A percentile compares a stretch with the other conserved stretches of the same genome.
Evolutionary conservation across 2,888 invertebrate genomes (phyloP).

Genomic region (Elysia crispata): DNA sequence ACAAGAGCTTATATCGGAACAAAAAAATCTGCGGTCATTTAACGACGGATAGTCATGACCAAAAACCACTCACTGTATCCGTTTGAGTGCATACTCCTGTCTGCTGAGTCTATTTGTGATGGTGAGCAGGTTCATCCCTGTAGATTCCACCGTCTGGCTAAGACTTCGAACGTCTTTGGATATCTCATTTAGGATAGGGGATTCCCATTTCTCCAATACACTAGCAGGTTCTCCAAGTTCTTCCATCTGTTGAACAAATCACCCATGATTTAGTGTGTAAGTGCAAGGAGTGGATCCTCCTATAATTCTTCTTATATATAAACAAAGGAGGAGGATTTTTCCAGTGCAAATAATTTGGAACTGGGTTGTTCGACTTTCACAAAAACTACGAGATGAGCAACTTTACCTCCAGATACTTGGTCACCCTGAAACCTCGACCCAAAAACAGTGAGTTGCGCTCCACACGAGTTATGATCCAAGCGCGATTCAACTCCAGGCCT

Average conservation of each 20-base stretch:
- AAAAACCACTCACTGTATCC: slow-evolving; percentile 61
- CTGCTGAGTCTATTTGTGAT: slow-evolving; percentile 63
- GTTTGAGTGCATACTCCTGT: slow-evolving; percentile 62
- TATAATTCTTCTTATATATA: too few relatives aligned
- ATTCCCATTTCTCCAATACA: slow-evolving; percentile 66
- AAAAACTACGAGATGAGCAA: too few relatives aligned
- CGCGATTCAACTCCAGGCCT: slow-evolving; percentile 69
- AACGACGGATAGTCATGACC: too few relatives aligned
- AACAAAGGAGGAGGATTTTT: too few relatives aligned
- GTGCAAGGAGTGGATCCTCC: too few relatives aligned
- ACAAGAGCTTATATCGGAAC: too few relatives aligned
- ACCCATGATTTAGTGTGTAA: too few relatives aligned
- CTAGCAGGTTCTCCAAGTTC: slow-evolving; percentile 60
- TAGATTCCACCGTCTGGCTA: slow-evolving; percentile 62
- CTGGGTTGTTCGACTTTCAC: too few relatives aligned
- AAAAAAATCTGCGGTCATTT: too few relatives aligned
- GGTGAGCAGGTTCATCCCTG: slow-evolving; percentile 64
- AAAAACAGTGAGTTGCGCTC: slow-evolving; percentile 67
- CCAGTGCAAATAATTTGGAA: too few relatives aligned
- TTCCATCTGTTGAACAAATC: slow-evolving; percentile 56
- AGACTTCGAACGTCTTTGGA: slow-evolving; percentile 64
- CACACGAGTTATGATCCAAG: slow-evolving; percentile 70
- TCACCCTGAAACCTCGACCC: slow-evolving; percentile 59
- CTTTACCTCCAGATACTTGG: slow-evolving; percentile 55
- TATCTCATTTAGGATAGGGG: slow-evolving; percentile 64